phyloP scores from a whole-genome alignment of 2,113 vertebrate genomes.

The Marcusenius ussheri region DNA sequence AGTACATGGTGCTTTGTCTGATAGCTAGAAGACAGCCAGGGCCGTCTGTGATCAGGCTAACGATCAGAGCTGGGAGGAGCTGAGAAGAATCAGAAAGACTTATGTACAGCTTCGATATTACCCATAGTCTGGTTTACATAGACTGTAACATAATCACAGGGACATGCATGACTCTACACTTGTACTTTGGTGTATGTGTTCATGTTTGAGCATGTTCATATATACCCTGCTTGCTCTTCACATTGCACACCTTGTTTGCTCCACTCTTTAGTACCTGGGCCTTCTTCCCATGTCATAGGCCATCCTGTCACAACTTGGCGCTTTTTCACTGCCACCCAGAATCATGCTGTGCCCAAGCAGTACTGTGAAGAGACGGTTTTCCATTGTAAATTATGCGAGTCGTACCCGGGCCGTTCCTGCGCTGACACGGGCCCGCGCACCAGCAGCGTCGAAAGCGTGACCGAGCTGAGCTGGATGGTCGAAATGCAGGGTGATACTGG shows the following conservation, averaged over 20 bases:
- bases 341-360: background rate
- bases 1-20: background rate
- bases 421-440: too few relatives aligned
- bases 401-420: too few relatives aligned
- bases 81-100: background rate
- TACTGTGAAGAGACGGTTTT: background rate
- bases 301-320: background rate
- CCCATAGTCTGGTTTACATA: background rate
- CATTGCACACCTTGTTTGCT: background rate
- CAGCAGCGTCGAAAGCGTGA: too few relatives aligned
- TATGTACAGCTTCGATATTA: background rate
- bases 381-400: background rate
- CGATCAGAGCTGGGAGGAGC: background rate
- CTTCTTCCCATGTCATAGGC: background rate
- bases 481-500: background rate
- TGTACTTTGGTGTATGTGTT: background rate
- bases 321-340: background rate
- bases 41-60: background rate
- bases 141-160: background rate
- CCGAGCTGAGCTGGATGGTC: background rate
- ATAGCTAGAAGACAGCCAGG: background rate
- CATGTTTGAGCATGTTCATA: background rate
- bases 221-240: background rate
- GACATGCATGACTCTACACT: background rate
- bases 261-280: background rate